phyloP scores from a whole-genome alignment of 1,140 invertebrate species.

The Doryteuthis pealeii region DNA sequence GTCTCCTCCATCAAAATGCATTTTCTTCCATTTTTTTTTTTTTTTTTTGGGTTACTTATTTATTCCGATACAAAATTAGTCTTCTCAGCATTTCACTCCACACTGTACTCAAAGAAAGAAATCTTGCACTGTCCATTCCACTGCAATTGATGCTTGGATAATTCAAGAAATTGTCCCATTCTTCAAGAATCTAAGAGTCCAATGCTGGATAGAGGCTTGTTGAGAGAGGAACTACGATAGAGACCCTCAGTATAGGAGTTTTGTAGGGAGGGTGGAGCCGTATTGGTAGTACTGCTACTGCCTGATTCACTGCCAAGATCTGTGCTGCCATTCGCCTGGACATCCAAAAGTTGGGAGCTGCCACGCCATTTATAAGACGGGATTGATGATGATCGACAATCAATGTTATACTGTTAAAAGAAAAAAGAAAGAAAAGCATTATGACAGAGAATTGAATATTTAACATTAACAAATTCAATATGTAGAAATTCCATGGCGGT shows the following conservation, averaged over 20 bases:
- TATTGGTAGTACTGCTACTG: slow-evolving; percentile 21
- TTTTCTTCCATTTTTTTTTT: no score
- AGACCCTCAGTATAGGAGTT: slow-evolving; percentile 38
- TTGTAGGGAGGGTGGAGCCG: slow-evolving; percentile 15
- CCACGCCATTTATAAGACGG: slow-evolving; percentile 37
- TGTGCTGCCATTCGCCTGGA: slow-evolving; percentile 30
- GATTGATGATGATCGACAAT: slow-evolving; percentile 44
- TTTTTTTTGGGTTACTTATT: no score
- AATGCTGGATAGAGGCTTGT: slow-evolving; percentile 9
- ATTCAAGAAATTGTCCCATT: no score
- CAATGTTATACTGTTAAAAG: slow-evolving; percentile 54
- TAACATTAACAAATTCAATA: background rate
- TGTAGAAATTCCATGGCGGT: background rate
- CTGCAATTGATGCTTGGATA: no score
- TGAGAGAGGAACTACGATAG: slow-evolving; percentile 35
- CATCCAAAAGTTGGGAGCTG: slow-evolving; percentile 35
- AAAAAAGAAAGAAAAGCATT: background rate
- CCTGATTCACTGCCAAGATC: slow-evolving; percentile 21
- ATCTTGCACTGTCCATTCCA: no score
- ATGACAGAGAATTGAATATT: no score
- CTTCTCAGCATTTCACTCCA: no score
- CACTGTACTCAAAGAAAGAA: no score
- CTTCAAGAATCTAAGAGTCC: slow-evolving; percentile 2
- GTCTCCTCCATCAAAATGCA: no score
- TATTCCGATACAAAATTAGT: no score